A percentile compares a stretch with the other conserved stretches of the same genome.
phyloP scores from a whole-genome alignment of 2,888 invertebrate species.

The Myopa testacea region DNA sequence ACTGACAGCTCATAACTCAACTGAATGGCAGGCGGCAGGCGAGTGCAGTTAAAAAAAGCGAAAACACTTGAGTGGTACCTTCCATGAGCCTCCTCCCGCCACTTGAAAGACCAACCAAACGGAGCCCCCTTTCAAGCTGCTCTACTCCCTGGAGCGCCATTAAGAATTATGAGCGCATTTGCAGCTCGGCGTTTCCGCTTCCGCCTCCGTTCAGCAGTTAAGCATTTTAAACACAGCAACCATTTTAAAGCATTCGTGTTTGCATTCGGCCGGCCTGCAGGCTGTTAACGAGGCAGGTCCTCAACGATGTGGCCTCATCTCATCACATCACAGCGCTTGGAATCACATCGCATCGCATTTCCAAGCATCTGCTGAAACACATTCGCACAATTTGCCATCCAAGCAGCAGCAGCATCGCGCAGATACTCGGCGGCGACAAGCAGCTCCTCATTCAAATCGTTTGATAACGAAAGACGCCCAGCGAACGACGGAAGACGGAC shows the following conservation, averaged over 20 bases:
- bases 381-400: conserved; percentile 34
- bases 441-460: conserved; percentile 16
- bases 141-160: conserved; percentile 28
- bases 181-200: conserved; percentile 14
- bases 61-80: background rate
- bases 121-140: background rate
- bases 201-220: background rate
- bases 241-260: background rate
- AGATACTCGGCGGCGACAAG: background rate
- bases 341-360: background rate
- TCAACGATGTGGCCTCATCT: background rate
- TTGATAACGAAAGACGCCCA: background rate
- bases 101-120: too few species aligned
- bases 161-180: conserved; percentile 25
- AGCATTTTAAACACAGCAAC: background rate
- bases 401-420: conserved; percentile 10
- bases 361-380: conserved; percentile 20
- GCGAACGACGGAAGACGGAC: background rate
- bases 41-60: background rate
- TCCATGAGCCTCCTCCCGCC: too few species aligned
- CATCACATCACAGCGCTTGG: background rate
- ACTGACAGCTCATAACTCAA: conserved; percentile 21
- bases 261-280: conserved; percentile 1
- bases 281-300: background rate
- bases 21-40: background rate